Base-by-base conservation (phyloP, 2,113 vertebrate genomes). In the Laticauda laticaudata region DNA sequence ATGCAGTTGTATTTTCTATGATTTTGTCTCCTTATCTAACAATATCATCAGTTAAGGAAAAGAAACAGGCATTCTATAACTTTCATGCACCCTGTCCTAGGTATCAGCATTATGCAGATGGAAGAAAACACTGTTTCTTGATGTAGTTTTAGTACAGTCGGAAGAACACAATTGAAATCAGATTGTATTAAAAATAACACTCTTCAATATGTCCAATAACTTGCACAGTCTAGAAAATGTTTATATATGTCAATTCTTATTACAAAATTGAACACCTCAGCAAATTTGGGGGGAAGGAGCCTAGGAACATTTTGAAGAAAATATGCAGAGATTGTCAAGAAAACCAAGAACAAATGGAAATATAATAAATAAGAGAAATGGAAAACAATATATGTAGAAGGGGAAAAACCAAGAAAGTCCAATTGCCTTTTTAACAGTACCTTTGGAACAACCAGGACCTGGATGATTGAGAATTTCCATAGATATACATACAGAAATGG, bases 51-150 rank as follows among this genome's bases (percentile, higher is more conserved):
- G 8, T 90, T 81, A 54, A 57, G 91, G 88, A 93, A 26, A 15
- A 94, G 54, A 89, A 8, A 90, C 81, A 92, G 93, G 24, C 61
- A 3, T 86, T 61, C 91, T 91, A 92, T 89, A 86, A 2, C n/a
- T 94, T 94, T 23, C 3, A 90, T 88, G 94, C 86, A 94, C 91
- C 94, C 91, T 95, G 75, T 87, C 45, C 34, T 94, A 87, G 91
- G 86, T 96, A 95, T 96, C 92, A 93, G 94, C 85, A 92, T 24
- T 39, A 1, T 94, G 94, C 95, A 95, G 93, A 94, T 91, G 91
- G 8, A 54, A 90, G 75, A 94, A 5, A 91, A 92, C 90, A 59
- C 0, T 3, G 29, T 43, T 95, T 93, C 88, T 91, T 92, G 90
- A 89, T 94, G 51, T 92, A 90, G 23, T 39, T 57, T 95, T 92